Evolutionary conservation across 2,888 invertebrate genomes (phyloP).

Genomic region (Deroplatys truncata): DNA sequence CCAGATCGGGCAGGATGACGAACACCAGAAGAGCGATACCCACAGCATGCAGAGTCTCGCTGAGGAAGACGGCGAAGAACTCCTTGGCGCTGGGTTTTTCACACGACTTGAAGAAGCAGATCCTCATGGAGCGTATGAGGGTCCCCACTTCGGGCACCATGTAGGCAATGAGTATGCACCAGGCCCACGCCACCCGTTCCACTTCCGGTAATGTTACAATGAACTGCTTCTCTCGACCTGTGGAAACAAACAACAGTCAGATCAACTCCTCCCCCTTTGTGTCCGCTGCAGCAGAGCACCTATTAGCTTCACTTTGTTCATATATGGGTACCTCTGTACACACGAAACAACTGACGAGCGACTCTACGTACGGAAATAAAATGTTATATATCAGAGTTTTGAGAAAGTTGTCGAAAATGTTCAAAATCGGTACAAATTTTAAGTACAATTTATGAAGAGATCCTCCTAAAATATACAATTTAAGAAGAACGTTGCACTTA

Average conservation of each 20-base stretch:
- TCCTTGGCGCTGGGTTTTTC: slow-evolving; percentile 52
- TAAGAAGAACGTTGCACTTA: no score
- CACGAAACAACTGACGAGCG: no score
- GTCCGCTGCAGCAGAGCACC: no score
- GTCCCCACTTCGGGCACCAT: slow-evolving; percentile 71
- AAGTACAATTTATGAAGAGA: no score
- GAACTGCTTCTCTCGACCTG: slow-evolving; percentile 41
- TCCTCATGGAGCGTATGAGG: slow-evolving; percentile 64
- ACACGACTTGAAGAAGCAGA: slow-evolving; percentile 69
- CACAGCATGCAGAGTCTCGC: slow-evolving; percentile 73
- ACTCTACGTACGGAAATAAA: no score
- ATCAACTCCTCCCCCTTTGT: no score
- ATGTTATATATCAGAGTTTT: no score
- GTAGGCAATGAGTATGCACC: slow-evolving; percentile 73
- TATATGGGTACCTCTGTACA: no score
- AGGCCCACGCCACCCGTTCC: slow-evolving; percentile 72
- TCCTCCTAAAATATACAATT: no score
- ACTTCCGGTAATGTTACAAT: slow-evolving; percentile 44
- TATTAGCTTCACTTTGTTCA: no score
- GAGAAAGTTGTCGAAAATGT: no score
- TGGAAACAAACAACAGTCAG: background rate
- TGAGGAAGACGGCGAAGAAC: slow-evolving; percentile 59
- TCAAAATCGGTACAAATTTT: no score
- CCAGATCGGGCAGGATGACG: slow-evolving; percentile 71
- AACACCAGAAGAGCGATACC: slow-evolving; percentile 75